Base-by-base conservation (phyloP, 2,888 invertebrate species). In the Campoplex nolae region DNA sequence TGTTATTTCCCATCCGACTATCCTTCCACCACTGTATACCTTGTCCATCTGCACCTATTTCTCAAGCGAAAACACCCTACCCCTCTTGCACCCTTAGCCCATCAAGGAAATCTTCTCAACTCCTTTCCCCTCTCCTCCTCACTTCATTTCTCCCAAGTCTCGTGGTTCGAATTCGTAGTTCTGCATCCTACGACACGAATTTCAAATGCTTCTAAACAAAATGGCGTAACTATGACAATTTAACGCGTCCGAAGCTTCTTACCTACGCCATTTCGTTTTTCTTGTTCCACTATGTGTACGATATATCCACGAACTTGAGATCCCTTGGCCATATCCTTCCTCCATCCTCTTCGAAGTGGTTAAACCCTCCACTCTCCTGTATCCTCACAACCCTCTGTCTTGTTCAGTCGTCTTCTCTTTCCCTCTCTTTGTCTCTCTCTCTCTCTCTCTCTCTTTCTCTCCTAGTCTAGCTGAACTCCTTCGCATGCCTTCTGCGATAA, bases 401-500 rank as follows among this genome's bases (percentile, higher is more conserved):
- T 73, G 45, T 54, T 28, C 74, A 32, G 62, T 62, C 16, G 62
- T 32, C 4, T 32, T 35, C 51, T 2, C 9, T 54, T 75, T 38
- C 77, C 42, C 42, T n/a, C 74, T 42, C 56, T 48, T 13, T 35
- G 45, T 58, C 42, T 65, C 75, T 70, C 75, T 45, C n/a, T 48
- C 75, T 80, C 80, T 68, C 51, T 18, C 54, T 65, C 82, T 75
- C 75, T 54, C n/a, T 56, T 77, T 80, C 80, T 62, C 51, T 23
- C 54, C 16, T 56, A 71, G 71, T 68, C 78, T 74, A 74, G 73
- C 65, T 70, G 68, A 81, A 84, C 88, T 86, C 84, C 86, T 84
- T 85, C 77, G 92, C 92, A 93, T 93, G 92, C 93, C 93, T 93
- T 91, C 90, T 91, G 79, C 84, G 91, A 93, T 94, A 93, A 93